Conservation (phyloP, 2,113 vertebrate genomes). For the Elanus axillaris region DNA sequence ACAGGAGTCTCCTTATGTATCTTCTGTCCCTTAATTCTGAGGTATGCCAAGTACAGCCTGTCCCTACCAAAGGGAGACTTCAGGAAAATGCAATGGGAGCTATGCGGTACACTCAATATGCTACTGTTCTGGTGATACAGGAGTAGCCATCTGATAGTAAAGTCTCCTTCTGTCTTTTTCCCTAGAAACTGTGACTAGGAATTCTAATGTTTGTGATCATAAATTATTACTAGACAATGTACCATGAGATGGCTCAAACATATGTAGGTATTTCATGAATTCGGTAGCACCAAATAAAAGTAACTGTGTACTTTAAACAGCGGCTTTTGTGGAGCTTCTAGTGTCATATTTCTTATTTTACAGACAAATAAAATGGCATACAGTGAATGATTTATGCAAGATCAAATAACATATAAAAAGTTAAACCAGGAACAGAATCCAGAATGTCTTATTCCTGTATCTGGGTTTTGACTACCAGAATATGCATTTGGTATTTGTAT, state of each 20-base stretch:
- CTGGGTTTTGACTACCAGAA: not conserved
- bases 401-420: not conserved
- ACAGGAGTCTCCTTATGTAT: not conserved
- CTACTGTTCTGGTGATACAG: not conserved
- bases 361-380: not conserved
- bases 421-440: not conserved
- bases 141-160: not conserved
- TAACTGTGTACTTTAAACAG: not conserved
- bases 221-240: not conserved
- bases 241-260: not conserved
- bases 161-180: not conserved
- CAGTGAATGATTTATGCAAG: not conserved
- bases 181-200: not conserved
- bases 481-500: not conserved
- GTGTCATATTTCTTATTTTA: not conserved
- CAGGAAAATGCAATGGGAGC: not conserved
- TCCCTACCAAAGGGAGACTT: not conserved
- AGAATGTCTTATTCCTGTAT: accelerated
- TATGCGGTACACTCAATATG: not conserved
- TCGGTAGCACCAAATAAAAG: not conserved
- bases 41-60: not conserved
- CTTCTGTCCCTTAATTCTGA: not conserved
- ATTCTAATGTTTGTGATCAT: not conserved
- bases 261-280: not conserved
- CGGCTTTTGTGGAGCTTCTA: not conserved